Evolutionary conservation across 2,797 vertebrate species (phyloP).

Genomic region (Sternotherus odoratus): DNA sequence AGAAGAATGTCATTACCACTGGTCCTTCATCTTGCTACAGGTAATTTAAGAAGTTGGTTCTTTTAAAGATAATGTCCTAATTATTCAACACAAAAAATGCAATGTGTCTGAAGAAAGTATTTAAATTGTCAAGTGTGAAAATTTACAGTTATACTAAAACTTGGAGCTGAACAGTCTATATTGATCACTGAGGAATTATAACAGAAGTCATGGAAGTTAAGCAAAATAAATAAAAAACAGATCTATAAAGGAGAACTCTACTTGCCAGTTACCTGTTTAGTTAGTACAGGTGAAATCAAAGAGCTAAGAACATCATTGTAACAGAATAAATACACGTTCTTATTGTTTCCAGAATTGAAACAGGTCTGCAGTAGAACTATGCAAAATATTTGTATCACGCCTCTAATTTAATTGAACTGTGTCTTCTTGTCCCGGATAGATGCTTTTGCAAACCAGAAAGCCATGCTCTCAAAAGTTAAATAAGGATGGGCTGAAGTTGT

Average conservation of each 20-base stretch:
- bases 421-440: neutral
- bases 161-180: neutral
- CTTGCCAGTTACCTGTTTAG: neutral
- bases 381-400: neutral
- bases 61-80: conserved; percentile 9
- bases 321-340: neutral
- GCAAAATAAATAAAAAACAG: neutral
- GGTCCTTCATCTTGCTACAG: neutral
- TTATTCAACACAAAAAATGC: neutral
- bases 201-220: neutral
- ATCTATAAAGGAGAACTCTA: neutral
- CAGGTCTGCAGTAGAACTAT: neutral
- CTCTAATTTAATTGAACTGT: neutral
- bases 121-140: neutral
- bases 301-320: neutral
- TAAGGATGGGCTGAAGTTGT: neutral
- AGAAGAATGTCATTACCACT: neutral
- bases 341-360: neutral
- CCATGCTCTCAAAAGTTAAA: neutral
- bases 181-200: neutral
- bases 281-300: neutral
- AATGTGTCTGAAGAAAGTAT: neutral
- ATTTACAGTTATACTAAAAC: neutral
- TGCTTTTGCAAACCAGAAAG: neutral
- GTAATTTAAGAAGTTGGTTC: conserved; percentile 8